Base-by-base conservation (phyloP, 2,797 vertebrate genomes). In the Austrolebias charrua region DNA sequence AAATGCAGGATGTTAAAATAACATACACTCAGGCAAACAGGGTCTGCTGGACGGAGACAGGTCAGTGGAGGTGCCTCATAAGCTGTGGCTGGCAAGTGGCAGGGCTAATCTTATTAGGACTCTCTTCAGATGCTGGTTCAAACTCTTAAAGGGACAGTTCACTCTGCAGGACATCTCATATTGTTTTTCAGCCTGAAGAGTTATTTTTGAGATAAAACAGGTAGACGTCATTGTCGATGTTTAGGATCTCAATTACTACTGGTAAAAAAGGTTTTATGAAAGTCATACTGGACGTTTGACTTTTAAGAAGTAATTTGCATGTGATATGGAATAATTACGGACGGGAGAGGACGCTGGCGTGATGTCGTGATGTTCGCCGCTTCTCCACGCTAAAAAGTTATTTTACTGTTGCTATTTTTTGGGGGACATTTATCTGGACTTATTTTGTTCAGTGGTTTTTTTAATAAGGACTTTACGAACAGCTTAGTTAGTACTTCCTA, bases 61-160 rank as follows among this genome's bases (percentile, higher is more conserved):
- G 85, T 88, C 86, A 86, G 71, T 38, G 50, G 73, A 86, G 83
- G 79, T 86, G 76, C 65, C 65, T 81, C 71, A 84, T 88, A 85
- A 86, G 66, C 75, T 73, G 77, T 57, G 78, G 74, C 81, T 88
- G 84, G 90, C 82, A 84, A 90, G 85, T 87, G 79, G 78, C 83
- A 82, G 74, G 65, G 75, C 69, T 91, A 91, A 92, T 91, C 90
- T 86, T 75, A 88, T 91, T 91, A 89, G 85, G 75, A 69, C 76
- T 87, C 72, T 79, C 86, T 82, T 84, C 73, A 78, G 68, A 80
- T 54, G 55, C 73, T 69, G 66, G 48, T 83, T 69, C 63, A 68
- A 64, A 69, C 65, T 73, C 76, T 85, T 88, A 89, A 88, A 86
- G 83, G 40, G 76, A 73, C 69, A 73, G 59, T 65, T 81, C 71